Evolutionary conservation across 2,113 vertebrate species (phyloP).

Genomic region (Craseonycteris thonglongyai): DNA sequence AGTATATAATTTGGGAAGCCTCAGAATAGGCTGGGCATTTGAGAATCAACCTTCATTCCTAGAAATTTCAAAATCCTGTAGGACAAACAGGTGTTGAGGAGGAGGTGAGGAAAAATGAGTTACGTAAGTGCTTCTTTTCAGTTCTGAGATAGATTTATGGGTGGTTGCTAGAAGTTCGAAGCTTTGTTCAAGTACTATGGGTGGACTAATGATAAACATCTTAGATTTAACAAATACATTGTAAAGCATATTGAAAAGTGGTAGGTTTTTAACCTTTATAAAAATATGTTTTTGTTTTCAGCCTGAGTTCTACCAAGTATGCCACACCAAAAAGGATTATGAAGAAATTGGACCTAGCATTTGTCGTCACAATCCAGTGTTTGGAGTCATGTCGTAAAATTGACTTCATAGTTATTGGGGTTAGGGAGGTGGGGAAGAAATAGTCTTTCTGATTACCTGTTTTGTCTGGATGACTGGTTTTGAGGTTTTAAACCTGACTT

Average conservation of each 20-base stretch:
- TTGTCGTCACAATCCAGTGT: slow-evolving; percentile 99
- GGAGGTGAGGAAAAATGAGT: background rate
- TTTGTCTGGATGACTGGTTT: slow-evolving; percentile 82
- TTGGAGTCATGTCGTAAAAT: slow-evolving; percentile 98
- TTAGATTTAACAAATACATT: background rate
- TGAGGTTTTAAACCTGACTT: slow-evolving; percentile 82
- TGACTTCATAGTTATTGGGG: slow-evolving; percentile 73
- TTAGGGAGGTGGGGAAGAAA: slow-evolving; percentile 73
- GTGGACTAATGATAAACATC: background rate
- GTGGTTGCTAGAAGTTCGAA: background rate
- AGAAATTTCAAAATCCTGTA: background rate
- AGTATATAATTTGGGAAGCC: background rate
- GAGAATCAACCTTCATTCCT: background rate
- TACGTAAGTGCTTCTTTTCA: slow-evolving; percentile 12
- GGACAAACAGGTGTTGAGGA: background rate
- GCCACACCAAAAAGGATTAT: slow-evolving; percentile 99
- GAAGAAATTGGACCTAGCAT: slow-evolving; percentile 99
- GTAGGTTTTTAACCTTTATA: background rate
- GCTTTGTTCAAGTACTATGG: background rate
- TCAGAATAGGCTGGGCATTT: background rate
- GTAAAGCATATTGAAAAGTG: slow-evolving; percentile 1
- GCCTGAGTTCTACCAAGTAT: slow-evolving; percentile 99
- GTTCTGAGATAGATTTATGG: background rate
- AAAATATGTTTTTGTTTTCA: slow-evolving; percentile 68
- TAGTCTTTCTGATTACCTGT: slow-evolving; percentile 82